phyloP scores from a whole-genome alignment of 2,797 vertebrate genomes.

The Cichlasoma orientale region DNA sequence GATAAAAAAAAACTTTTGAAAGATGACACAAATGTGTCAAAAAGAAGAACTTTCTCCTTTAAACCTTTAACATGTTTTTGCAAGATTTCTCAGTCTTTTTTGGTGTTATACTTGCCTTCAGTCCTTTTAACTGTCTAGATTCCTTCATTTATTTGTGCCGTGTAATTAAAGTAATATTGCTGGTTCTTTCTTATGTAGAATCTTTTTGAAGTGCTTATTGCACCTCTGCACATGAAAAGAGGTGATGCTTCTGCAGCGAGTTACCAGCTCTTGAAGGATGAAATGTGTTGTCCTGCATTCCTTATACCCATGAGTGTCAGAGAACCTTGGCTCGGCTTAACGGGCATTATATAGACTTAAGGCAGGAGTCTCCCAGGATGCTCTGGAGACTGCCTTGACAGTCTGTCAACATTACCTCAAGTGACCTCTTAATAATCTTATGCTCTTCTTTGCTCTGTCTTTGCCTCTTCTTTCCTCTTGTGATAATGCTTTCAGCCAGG shows the following conservation, averaged over 20 bases:
- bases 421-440: conserved; percentile 1
- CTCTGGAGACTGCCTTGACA: conserved; percentile 50
- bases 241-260: conserved; percentile 5
- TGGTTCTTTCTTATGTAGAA: not conserved
- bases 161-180: not conserved
- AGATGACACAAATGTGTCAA: not conserved
- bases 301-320: conserved; percentile 33
- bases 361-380: conserved; percentile 39
- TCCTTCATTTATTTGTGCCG: not conserved
- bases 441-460: conserved; percentile 1
- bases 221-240: not conserved
- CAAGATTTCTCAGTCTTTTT: not conserved
- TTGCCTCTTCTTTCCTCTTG: not conserved
- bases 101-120: not conserved
- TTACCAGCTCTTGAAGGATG: conserved; percentile 4
- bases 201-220: not conserved
- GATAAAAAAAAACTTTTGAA: not conserved
- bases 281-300: conserved; percentile 13
- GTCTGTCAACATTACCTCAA: conserved; percentile 38
- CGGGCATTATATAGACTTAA: conserved; percentile 58
- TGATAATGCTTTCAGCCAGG: not conserved
- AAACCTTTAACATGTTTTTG: not conserved
- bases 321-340: conserved; percentile 43
- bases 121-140: not conserved
- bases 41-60: not conserved